Evolutionary conservation across 2,888 invertebrate species (phyloP).

Genomic region (Ormyrus nitidulus): DNA sequence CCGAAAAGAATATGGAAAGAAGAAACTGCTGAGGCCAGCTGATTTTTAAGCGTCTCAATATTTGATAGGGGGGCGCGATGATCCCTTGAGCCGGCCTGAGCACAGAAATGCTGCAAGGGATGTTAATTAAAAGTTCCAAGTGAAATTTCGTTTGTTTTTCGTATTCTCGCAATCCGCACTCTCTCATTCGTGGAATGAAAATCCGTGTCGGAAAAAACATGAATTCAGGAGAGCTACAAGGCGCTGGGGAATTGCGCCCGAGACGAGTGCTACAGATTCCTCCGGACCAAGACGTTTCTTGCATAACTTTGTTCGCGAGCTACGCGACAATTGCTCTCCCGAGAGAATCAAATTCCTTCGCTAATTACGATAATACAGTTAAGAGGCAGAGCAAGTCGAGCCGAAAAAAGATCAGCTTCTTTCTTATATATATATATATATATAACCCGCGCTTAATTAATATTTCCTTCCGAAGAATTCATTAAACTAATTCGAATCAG

Average conservation of each 20-base stretch:
- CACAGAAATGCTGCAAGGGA: conserved; percentile 8
- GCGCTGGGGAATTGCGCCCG: conserved; percentile 37
- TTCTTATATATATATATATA: no score
- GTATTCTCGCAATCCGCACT: conserved; percentile 26
- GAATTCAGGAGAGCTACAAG: conserved; percentile 40
- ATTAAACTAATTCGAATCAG: no score
- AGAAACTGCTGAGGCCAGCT: no score
- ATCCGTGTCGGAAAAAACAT: conserved; percentile 35
- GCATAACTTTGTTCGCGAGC: conserved; percentile 47
- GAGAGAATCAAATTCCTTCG: conserved; percentile 52
- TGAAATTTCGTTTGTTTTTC: conserved; percentile 1
- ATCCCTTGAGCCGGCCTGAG: not conserved
- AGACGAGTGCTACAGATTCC: conserved; percentile 23
- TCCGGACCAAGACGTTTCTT: conserved; percentile 42
- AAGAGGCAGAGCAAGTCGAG: not conserved
- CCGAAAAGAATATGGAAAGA: no score
- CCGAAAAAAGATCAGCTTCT: conserved; percentile 22
- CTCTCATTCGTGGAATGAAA: conserved; percentile 17
- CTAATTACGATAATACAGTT: conserved; percentile 50
- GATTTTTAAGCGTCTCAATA: no score
- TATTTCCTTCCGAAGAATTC: no score
- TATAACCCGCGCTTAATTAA: no score
- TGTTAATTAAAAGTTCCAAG: conserved; percentile 42
- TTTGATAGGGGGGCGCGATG: not conserved
- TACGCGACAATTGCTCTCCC: conserved; percentile 52